Conservation (phyloP, 2,113 vertebrate genomes). For the Oreochromis niloticus region DNA sequence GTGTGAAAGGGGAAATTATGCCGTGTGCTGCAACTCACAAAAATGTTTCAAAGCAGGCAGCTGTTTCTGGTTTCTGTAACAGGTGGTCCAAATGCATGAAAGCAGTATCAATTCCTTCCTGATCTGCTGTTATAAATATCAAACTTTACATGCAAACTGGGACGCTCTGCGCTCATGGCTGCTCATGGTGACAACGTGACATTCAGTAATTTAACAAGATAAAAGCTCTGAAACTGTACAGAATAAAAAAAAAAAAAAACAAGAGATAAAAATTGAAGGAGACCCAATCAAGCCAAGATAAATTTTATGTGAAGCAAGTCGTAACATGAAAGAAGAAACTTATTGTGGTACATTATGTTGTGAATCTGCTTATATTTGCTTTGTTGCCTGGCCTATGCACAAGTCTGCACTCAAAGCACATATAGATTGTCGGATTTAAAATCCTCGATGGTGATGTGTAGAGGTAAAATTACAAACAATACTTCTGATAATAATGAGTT, state of each 20-base stretch:
- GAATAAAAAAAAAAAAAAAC: neutral
- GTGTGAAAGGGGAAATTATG: neutral
- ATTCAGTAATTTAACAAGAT: neutral
- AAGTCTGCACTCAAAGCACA: no score
- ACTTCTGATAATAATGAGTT: no score
- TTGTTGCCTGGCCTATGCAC: neutral
- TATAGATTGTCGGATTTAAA: neutral
- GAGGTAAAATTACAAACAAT: neutral
- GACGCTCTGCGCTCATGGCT: neutral
- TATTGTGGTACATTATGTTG: rapidly evolving
- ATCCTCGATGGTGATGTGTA: neutral
- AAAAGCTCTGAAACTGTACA: neutral
- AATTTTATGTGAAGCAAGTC: neutral
- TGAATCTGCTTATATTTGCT: neutral
- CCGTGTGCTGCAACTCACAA: neutral
- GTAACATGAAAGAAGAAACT: neutral
- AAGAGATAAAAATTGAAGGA: rapidly evolving
- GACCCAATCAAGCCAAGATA: neutral
- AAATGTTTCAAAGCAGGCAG: neutral
- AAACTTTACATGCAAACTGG: neutral
- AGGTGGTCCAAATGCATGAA: neutral
- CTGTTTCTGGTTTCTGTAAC: neutral
- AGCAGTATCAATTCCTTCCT: neutral
- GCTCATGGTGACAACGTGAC: neutral
- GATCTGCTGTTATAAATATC: neutral